Percentiles rank a stretch among this genome's conserved stretches.
Conservation (phyloP, 2,888 invertebrate genomes). For the Netelia inedita region DNA sequence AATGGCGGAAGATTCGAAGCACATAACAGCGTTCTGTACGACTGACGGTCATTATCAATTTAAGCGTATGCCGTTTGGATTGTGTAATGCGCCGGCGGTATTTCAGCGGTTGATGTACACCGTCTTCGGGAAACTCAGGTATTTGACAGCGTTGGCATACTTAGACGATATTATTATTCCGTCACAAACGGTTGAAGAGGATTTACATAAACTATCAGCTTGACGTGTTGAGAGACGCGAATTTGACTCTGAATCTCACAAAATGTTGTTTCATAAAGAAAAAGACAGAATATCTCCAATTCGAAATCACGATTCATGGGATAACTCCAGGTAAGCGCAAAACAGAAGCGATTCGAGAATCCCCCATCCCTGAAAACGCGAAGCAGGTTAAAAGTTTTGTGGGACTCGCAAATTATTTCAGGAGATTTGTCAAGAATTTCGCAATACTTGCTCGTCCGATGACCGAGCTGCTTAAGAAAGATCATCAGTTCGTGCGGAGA, state of each 20-base stretch:
- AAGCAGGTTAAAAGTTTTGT: conserved; percentile 29
- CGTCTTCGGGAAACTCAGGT: conserved; percentile 65
- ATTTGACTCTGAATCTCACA: conserved; percentile 21
- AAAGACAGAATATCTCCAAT: conserved; percentile 41
- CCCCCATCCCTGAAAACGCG: conserved; percentile 18
- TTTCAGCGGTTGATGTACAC: conserved; percentile 77
- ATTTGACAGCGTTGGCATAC: conserved; percentile 68
- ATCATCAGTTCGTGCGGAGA: conserved; percentile 67
- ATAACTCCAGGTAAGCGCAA: conserved; percentile 9
- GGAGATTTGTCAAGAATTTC: conserved; percentile 75
- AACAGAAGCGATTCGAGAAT: not conserved
- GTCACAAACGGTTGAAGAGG: conserved; percentile 60
- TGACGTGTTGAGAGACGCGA: not conserved
- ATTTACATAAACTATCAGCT: conserved; percentile 16
- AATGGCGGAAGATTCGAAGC: conserved; percentile 74
- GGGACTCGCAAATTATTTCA: conserved; percentile 70
- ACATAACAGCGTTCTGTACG: conserved; percentile 80
- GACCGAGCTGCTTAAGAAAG: conserved; percentile 73
- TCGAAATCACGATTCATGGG: conserved; percentile 24
- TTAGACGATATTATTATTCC: conserved; percentile 73
- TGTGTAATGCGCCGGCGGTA: conserved; percentile 16
- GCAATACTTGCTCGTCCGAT: conserved; percentile 73
- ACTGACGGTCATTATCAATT: conserved; percentile 81
- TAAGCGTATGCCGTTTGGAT: conserved; percentile 76
- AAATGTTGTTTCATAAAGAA: conserved; percentile 58